These are phyloP conservation scores for Melanotaenia duboulayi DNA, from an alignment of 2,113 vertebrate genomes.

Conservation along the genomic window DNA sequence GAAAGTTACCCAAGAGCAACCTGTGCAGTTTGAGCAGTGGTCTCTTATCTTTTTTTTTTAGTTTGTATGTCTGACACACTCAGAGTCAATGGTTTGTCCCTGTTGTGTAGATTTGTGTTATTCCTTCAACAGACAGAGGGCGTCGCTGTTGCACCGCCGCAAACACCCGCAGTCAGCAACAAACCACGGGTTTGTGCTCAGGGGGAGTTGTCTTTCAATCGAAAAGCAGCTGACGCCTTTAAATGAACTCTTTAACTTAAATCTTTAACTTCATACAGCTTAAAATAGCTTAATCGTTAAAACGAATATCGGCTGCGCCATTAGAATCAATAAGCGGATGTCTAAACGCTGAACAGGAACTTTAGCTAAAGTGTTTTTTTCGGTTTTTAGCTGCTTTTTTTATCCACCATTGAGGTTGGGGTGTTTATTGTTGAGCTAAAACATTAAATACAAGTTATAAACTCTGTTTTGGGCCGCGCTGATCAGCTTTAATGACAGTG, in stretches of 20 bases:
- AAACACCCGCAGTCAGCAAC: background rate
- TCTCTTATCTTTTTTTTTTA: no score
- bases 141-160: conserved; percentile 38
- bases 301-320: background rate
- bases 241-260: background rate
- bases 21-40: no score
- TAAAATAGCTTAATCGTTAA: background rate
- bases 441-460: background rate
- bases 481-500: conserved; percentile 13
- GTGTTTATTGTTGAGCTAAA: background rate
- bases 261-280: background rate
- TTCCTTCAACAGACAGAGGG: conserved; percentile 5
- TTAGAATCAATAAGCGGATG: background rate
- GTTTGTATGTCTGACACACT: no score
- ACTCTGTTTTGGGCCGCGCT: background rate
- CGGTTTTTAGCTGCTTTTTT: background rate
- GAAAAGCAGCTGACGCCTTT: background rate
- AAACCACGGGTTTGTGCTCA: background rate
- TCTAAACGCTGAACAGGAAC: background rate
- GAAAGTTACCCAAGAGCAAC: no score
- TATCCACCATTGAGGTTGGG: background rate
- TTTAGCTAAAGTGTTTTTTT: background rate
- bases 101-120: background rate
- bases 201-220: conserved; percentile 9
- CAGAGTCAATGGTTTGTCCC: no score